phyloP scores from a whole-genome alignment of 2,113 vertebrate species.

The Oreamnos americanus region DNA sequence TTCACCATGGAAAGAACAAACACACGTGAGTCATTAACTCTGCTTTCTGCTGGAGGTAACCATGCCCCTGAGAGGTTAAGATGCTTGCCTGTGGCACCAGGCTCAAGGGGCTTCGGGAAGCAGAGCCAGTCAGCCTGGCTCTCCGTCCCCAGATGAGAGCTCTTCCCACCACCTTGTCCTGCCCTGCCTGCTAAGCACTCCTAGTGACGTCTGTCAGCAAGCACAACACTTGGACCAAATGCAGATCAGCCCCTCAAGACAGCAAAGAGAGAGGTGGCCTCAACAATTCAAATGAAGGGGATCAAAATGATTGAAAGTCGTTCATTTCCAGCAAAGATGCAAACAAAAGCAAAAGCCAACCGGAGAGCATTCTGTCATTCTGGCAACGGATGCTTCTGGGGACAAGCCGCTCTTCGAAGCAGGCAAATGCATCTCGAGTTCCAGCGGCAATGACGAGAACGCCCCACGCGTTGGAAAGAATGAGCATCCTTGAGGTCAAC shows the following conservation, averaged over 20 bases:
- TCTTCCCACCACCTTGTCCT: not conserved
- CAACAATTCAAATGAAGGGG: not conserved
- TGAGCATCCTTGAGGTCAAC: not conserved
- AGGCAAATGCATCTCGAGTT: not conserved
- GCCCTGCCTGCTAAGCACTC: not conserved
- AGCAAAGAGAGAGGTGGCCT: not conserved
- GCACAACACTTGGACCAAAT: constrained; percentile 56
- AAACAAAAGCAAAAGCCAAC: not conserved
- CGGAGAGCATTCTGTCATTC: not conserved
- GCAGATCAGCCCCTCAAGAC: constrained; percentile 25
- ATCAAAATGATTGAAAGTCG: not conserved
- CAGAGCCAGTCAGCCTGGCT: not conserved
- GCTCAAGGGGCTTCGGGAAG: not conserved
- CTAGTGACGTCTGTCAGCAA: constrained; percentile 31
- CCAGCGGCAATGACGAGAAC: not conserved
- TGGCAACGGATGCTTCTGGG: not conserved
- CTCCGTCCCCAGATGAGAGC: not conserved
- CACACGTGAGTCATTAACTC: not conserved
- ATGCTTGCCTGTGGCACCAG: not conserved
- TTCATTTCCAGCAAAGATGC: not conserved
- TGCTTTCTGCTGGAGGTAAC: not conserved
- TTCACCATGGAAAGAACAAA: constrained; percentile 34
- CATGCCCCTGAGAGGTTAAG: not conserved
- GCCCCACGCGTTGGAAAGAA: not conserved
- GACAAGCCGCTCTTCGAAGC: not conserved